Base-by-base conservation (phyloP, 2,888 invertebrate genomes). In the Maniola hyperantus region DNA sequence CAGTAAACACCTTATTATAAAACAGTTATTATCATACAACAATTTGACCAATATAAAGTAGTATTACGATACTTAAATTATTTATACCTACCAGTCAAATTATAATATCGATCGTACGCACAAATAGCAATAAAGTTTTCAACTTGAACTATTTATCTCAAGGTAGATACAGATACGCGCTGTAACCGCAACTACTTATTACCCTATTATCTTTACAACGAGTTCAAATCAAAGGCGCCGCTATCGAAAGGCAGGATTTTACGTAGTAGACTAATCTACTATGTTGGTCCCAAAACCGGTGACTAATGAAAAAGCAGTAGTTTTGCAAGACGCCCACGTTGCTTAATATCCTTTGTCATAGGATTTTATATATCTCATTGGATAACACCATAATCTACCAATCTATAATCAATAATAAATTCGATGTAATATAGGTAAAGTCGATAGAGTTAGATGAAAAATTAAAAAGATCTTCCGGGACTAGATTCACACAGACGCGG, bases 231-330 rank as follows among this genome's bases (percentile, higher is more conserved):
- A 69, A 69, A 69, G 60, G 64, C 53, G 66, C 69, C 66, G 69
- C 66, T 50, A 10, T 20, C 26, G 33, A 55, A 53, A 63, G 54
- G 64, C 55, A 13, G 34, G 60, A 66, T 66, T 65, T 65, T 26
- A 26, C 26, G 2, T 26, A 26, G 4, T 26, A 26, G 4, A 26
- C 4, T n/a, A n/a, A 39, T 18, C 8, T 48, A 48, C 18, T 15
- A 54, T 34, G 15, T 42, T 8, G 42, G 6, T 62, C 18, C 62
- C 53, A 65, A 70, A 54, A 70, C 58, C n/a, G 11, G 48, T 53
- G 61, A 53, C 44, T 60, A 66, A 58, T 66, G 51, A 73, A 71
- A 72, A 73, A 65, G 64, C 69, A 66, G 70, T 68, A 68, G 65
- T 71, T 72, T 72, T 66, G 57, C 67, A 72, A 73, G 58, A 50